Conservation (phyloP, 1,140 invertebrate genomes). For the Pissodes strobi region DNA sequence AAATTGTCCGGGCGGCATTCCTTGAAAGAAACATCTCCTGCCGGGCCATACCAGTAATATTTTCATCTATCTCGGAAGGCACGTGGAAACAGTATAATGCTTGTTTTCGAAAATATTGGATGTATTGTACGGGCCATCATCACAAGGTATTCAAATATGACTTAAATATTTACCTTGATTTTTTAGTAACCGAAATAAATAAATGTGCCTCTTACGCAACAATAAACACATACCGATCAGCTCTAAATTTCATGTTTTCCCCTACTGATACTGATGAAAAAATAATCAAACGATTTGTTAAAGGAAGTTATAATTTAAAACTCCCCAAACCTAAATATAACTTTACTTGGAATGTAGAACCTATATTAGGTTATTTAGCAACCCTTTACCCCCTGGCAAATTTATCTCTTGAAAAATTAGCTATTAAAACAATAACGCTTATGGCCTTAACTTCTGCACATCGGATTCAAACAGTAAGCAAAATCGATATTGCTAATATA, state of each 20-base stretch:
- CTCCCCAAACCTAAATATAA: too few relatives aligned
- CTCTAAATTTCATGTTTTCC: slow-evolving; percentile 5
- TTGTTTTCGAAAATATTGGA: neutral
- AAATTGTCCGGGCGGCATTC: slow-evolving; percentile 39
- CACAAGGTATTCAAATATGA: neutral
- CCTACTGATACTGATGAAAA: neutral
- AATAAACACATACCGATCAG: slow-evolving; percentile 3
- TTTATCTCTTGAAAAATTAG: neutral
- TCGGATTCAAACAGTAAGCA: too few relatives aligned
- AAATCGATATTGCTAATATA: neutral
- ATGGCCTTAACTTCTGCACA: neutral
- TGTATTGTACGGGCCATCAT: neutral
- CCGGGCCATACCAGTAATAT: neutral
- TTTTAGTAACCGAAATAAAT: slow-evolving; percentile 4
- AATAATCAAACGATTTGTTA: neutral
- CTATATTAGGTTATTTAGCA: too few relatives aligned
- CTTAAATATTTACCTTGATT: neutral
- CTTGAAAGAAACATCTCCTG: neutral
- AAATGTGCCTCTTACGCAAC: slow-evolving; percentile 3
- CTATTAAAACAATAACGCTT: neutral
- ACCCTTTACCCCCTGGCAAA: too few relatives aligned
- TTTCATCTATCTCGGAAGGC: too few relatives aligned
- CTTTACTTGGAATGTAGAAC: too few relatives aligned
- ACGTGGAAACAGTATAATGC: neutral
- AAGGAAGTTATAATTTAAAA: too few relatives aligned